Evolutionary conservation across 2,113 vertebrate genomes (phyloP), one percentile per base, ranked within the genome.

Genomic region (Ellobius talpinus): DNA sequence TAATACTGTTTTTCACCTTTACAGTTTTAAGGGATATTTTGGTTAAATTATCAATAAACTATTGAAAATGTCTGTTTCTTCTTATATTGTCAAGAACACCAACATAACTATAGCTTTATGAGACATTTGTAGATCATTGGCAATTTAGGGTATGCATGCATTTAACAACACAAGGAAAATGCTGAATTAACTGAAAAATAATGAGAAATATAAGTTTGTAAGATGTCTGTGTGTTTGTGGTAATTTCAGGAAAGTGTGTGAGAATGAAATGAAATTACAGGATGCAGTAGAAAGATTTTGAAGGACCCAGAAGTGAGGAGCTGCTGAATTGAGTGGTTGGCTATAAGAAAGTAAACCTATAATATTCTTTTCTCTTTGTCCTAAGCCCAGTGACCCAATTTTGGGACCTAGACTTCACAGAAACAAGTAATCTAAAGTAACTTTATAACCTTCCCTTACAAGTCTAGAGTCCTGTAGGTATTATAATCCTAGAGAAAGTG

Each of bases 261-360:
- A 92, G 31, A 90, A 21, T 66, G 50, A 50, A 92, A 14, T 45
- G 52, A 93, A 93, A 90, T 95, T 94, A 88, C 74, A 93, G 16
- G 63, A 90, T 86, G 61, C 88, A 39, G 79, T 66, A 29, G 63
- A 24, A 88, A 89, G 52, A 93, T 89, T 68, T 16, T 17, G 81
- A 84, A 82, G 19, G 36, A 52, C 2, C 26, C 31, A 1, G 58
- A 91, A 70, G 13, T 89, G 13, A 90, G 77, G 66, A 55, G 23
- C 1, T 70, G 29, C 26, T 58, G 72, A 73, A 73, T 45, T 88
- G 33, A 90, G 26, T 85, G 13, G 7, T 39, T 90, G 66, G 3
- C 13, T 68, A 72, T 33, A 90, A 24, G 55, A 87, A 94, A 94
- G 84, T 66, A 23, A 96, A 66, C 14, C 50, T 81, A 29, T 66